phyloP scores from a whole-genome alignment of 2,113 vertebrate genomes.

The Brachypodius melanocephalos region DNA sequence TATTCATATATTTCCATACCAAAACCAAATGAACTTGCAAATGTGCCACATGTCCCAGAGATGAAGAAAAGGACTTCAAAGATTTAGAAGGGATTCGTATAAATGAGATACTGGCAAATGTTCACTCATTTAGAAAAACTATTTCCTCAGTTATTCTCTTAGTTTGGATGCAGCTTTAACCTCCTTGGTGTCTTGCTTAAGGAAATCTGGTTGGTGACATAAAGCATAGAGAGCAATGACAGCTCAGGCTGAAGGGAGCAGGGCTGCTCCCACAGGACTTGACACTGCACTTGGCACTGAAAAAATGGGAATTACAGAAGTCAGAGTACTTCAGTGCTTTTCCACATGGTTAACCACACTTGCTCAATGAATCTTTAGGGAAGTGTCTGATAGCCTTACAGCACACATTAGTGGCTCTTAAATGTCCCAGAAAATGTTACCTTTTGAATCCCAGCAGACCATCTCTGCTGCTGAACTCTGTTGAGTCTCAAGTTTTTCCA shows the following conservation, averaged over 20 bases:
- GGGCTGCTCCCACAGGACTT: not conserved
- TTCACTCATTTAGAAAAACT: constrained; percentile 6
- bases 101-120: not conserved
- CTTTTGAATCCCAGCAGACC: not conserved
- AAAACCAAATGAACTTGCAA: not conserved
- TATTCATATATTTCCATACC: not conserved
- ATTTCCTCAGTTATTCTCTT: not conserved
- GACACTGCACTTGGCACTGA: not conserved
- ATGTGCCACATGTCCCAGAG: not conserved
- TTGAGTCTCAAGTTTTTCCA: not conserved
- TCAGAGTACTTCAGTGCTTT: not conserved
- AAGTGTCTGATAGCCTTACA: not conserved
- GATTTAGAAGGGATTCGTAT: not conserved
- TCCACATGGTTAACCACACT: not conserved
- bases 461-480: not conserved
- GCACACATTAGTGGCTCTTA: not conserved
- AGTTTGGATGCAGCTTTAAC: not conserved
- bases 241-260: not conserved
- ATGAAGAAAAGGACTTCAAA: not conserved
- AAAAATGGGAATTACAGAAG: not conserved
- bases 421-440: not conserved
- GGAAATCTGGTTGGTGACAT: not conserved
- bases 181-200: not conserved
- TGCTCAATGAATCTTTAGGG: not conserved
- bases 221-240: not conserved